phyloP scores from a whole-genome alignment of 1,140 invertebrate genomes.

The Bathynomus jamesi region DNA sequence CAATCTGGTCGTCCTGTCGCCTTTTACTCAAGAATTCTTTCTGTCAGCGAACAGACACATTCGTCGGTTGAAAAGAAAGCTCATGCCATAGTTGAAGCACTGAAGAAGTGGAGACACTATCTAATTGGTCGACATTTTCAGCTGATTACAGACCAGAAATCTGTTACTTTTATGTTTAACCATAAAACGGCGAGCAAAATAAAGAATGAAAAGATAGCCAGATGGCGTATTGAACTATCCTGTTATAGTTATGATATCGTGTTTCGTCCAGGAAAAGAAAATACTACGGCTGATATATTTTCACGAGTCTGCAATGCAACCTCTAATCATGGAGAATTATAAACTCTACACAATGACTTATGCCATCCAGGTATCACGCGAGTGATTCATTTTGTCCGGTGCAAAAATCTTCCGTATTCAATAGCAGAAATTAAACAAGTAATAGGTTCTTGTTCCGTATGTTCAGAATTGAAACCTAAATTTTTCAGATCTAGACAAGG shows the following conservation, averaged over 20 bases:
- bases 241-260: constrained; percentile 38
- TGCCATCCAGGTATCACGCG: constrained; percentile 38
- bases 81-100: constrained; percentile 29
- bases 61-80: constrained; percentile 34
- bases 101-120: constrained; percentile 28
- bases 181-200: constrained; percentile 33
- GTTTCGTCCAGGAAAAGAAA: too few relatives aligned
- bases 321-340: not conserved
- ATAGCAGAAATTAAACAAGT: too few relatives aligned
- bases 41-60: too few relatives aligned
- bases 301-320: constrained; percentile 37
- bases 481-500: too few relatives aligned
- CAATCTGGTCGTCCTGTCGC: constrained; percentile 21
- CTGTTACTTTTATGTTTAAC: constrained; percentile 37
- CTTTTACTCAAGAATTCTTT: constrained; percentile 27
- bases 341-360: constrained; percentile 33
- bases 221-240: constrained; percentile 37
- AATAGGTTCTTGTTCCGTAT: too few relatives aligned
- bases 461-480: too few relatives aligned
- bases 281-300: constrained; percentile 38
- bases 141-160: constrained; percentile 37
- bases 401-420: constrained; percentile 36
- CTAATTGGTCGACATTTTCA: constrained; percentile 33
- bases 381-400: too few relatives aligned
- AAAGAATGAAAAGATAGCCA: constrained; percentile 39